phyloP scores from a whole-genome alignment of 2,113 vertebrate genomes.

The Clinocottus analis region DNA sequence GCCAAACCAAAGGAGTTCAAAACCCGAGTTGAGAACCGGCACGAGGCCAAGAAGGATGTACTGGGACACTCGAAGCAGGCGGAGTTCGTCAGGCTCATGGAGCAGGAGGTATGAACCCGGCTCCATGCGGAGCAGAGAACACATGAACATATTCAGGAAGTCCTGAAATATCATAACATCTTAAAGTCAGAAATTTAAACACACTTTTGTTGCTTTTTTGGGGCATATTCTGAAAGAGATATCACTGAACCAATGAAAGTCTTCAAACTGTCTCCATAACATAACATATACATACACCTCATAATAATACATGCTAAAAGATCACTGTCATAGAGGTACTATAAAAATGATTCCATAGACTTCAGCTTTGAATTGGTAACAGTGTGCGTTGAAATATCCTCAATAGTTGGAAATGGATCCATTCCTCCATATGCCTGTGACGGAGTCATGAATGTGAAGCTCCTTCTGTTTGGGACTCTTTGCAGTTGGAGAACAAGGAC shows the following conservation, averaged over 20 bases:
- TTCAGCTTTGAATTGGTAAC: not conserved
- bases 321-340: too few species aligned
- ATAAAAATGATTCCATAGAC: too few species aligned
- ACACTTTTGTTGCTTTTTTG: not conserved
- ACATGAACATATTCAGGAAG: not conserved
- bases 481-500: slow-evolving; percentile 82
- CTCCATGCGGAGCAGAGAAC: not conserved
- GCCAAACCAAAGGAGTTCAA: slow-evolving; percentile 89
- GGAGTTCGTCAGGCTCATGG: slow-evolving; percentile 88
- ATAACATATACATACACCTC: too few species aligned
- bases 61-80: slow-evolving; percentile 89
- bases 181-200: not conserved
- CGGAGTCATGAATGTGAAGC: not conserved
- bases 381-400: not conserved
- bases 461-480: slow-evolving; percentile 25
- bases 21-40: slow-evolving; percentile 85
- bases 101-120: slow-evolving; percentile 80
- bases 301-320: too few species aligned
- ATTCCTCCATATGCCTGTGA: not conserved
- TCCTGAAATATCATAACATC: not conserved
- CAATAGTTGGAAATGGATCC: not conserved
- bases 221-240: not conserved
- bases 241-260: not conserved
- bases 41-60: slow-evolving; percentile 83
- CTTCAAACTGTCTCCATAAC: too few species aligned